Evolutionary conservation across 2,113 vertebrate species (phyloP), one percentile per base, ranked within the genome.

Genomic region (Tragelaphus scriptus): DNA sequence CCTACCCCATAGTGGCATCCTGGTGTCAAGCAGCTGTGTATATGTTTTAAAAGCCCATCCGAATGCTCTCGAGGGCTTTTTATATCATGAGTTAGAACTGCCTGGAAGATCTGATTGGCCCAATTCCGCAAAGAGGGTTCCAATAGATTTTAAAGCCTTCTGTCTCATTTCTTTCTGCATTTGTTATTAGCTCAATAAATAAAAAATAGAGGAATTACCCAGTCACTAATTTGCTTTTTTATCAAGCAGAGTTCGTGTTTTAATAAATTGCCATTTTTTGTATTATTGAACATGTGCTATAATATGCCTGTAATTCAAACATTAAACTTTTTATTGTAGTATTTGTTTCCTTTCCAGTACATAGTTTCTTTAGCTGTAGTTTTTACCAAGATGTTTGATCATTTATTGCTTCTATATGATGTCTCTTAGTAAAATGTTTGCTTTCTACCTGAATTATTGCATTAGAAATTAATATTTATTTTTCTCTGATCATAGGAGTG

Each of bases 171-270:
- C 96, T 97, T 88, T 92, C 94, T 98, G 90, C 92, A 85, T 98
- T 99, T 98, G 71, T 97, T 98, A 92, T 96, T 98, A 94, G 96
- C 94, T 98, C 98, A 97, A 97, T 97, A 98, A 98, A 98, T 98
- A 98, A 95, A 97, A 97, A 97, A 97, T 88, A 96, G 97, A 98
- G 85, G 97, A 95, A 89, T 98, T 98, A 96, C 95, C 90, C 94
- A 97, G 96, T 95, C 79, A 53, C 88, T 19, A 58, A 98, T 98
- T 98, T 94, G 96, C 91, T 94, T 98, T 95, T 98, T 98, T 98
- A 98, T 98, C 98, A 98, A 98, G 95, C 81, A 93, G 23, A 95
- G 55, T 96, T 98, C 68, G 5, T 97, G 94, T 98, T 97, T 98
- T 96, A 98, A 95, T 96, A 98, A 98, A 96, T 91, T 97, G 89